Conservation (phyloP, 2,113 vertebrate species). For the Potamarius usumacintae region DNA sequence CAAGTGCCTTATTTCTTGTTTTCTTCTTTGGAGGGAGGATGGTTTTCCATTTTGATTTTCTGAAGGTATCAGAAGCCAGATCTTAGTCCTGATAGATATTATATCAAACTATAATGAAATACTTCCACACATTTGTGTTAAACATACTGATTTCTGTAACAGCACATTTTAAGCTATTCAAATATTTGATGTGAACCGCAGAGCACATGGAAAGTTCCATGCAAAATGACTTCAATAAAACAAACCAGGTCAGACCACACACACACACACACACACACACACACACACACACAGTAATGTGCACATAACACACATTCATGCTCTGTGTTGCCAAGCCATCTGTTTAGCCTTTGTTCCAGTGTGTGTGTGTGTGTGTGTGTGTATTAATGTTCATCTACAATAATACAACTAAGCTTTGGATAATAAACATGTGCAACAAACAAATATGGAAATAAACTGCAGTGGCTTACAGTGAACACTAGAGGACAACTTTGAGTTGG, state of each 20-base stretch:
- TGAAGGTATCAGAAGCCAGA: not conserved
- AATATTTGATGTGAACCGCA: not conserved
- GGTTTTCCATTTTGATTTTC: not conserved
- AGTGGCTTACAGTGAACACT: constrained; percentile 2
- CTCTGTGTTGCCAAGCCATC: not conserved
- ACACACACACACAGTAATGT: no score
- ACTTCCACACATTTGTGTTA: not conserved
- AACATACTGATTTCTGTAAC: not conserved
- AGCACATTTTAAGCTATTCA: not conserved
- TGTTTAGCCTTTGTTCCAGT: no score
- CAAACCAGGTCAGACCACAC: no score
- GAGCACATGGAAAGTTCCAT: no score
- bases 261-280: no score
- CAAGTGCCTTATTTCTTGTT: not conserved
- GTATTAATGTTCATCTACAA: not conserved
- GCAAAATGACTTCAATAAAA: no score
- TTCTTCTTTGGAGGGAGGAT: not conserved
- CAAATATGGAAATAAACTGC: not conserved
- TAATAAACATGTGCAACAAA: not conserved
- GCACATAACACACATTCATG: not conserved
- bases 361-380: no score
- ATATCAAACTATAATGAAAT: not conserved
- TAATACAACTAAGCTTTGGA: not conserved
- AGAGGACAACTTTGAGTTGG: not conserved
- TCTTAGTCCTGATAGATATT: not conserved